Conservation (phyloP, 1,140 invertebrate genomes). For the Ceratina australensis region DNA sequence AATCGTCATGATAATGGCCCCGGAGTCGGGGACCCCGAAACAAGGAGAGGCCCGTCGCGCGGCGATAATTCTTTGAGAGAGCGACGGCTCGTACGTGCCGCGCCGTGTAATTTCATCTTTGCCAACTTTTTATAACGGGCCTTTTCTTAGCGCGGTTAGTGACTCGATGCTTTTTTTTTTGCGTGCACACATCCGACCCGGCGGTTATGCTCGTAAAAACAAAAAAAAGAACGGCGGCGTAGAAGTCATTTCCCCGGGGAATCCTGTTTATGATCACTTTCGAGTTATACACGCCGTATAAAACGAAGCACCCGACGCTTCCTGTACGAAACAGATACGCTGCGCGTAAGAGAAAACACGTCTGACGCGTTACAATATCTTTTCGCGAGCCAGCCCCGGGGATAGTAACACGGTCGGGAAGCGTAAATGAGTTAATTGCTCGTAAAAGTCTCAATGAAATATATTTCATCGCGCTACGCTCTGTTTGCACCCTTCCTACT, state of each 20-base stretch:
- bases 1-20: constrained; percentile 34
- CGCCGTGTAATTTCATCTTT: constrained; percentile 50
- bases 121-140: constrained; percentile 28
- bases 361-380: neutral
- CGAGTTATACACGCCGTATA: constrained; percentile 59
- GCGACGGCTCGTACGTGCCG: constrained; percentile 5
- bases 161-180: constrained; percentile 11
- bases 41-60: neutral
- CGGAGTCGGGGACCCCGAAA: neutral
- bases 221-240: constrained; percentile 26
- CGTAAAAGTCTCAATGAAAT: neutral
- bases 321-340: constrained; percentile 41
- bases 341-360: constrained; percentile 33
- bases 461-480: neutral
- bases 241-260: constrained; percentile 63
- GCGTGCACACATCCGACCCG: constrained; percentile 16
- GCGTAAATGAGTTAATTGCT: neutral
- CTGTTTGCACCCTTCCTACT: neutral
- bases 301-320: constrained; percentile 42
- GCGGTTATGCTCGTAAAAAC: constrained; percentile 50
- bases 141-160: constrained; percentile 32
- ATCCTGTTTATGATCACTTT: constrained; percentile 64
- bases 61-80: constrained; percentile 7
- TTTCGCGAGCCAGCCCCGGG: neutral
- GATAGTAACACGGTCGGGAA: constrained; percentile 1